These are phyloP conservation scores for Hemistola chrysoprasaria DNA, from an alignment of 2,888 invertebrate species.

Conservation along the genomic window DNA sequence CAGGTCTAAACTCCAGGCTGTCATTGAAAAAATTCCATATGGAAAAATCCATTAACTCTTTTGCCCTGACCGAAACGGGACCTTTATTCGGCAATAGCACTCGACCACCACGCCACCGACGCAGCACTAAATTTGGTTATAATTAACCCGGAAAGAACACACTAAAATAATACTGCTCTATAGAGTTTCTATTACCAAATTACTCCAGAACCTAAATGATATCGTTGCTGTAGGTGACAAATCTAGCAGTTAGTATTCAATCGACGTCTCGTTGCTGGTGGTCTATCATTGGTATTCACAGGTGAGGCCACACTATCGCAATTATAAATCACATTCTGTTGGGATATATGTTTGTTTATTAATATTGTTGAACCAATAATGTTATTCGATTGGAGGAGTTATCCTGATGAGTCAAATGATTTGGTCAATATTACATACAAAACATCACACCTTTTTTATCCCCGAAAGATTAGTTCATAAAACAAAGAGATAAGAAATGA, in stretches of 20 bases:
- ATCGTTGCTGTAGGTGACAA: slow-evolving; percentile 46
- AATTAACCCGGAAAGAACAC: neutral
- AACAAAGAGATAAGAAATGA: too few relatives aligned
- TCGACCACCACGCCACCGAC: too few relatives aligned
- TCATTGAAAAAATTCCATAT: too few relatives aligned
- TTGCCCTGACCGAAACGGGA: too few relatives aligned
- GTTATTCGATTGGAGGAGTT: neutral
- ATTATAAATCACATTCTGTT: slow-evolving; percentile 31
- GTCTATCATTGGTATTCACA: slow-evolving; percentile 36
- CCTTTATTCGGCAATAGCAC: too few relatives aligned
- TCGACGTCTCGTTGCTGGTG: slow-evolving; percentile 34
- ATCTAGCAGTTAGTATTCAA: slow-evolving; percentile 22
- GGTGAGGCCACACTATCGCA: slow-evolving; percentile 11
- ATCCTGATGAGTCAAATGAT: too few relatives aligned
- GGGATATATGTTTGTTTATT: slow-evolving; percentile 27
- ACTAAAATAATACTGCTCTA: neutral
- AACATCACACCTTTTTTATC: too few relatives aligned
- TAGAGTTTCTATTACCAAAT: slow-evolving; percentile 4
- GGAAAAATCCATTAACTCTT: too few relatives aligned
- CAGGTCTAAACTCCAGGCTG: too few relatives aligned
- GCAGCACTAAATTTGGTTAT: too few relatives aligned
- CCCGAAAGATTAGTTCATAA: too few relatives aligned
- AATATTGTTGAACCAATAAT: slow-evolving; percentile 13
- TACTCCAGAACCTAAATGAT: slow-evolving; percentile 11
- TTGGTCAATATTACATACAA: too few relatives aligned